A percentile compares a stretch with the other conserved stretches of the same genome.
Evolutionary conservation across 1,140 invertebrate genomes (phyloP).

Genomic region (Metaphire vulgaris): DNA sequence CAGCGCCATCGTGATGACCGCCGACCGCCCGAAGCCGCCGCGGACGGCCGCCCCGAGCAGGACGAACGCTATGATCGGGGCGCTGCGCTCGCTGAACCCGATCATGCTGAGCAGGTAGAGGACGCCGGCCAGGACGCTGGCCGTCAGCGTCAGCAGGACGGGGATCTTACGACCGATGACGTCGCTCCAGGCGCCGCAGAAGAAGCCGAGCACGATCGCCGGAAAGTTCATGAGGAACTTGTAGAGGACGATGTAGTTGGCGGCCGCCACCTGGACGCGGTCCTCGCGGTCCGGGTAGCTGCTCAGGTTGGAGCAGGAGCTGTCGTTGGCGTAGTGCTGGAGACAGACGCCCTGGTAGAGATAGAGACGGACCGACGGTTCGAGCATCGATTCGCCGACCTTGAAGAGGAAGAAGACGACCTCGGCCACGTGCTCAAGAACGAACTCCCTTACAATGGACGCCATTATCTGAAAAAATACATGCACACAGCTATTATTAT

Average conservation of each 20-base stretch:
- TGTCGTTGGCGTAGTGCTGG: slow-evolving; percentile 21
- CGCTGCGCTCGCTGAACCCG: slow-evolving; percentile 21
- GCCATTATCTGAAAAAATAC: not conserved
- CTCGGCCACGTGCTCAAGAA: slow-evolving; percentile 13
- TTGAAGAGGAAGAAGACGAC: slow-evolving; percentile 48
- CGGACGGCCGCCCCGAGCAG: slow-evolving; percentile 40
- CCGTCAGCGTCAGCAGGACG: slow-evolving; percentile 46
- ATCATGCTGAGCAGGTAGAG: slow-evolving; percentile 41
- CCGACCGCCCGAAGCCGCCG: slow-evolving; percentile 47
- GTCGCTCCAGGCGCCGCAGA: slow-evolving; percentile 52
- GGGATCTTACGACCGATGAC: slow-evolving; percentile 36
- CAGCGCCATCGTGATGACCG: slow-evolving; percentile 50
- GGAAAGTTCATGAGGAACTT: slow-evolving; percentile 48
- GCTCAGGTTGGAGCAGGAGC: slow-evolving; percentile 15
- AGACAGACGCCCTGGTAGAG: slow-evolving; percentile 44
- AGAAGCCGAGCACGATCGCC: slow-evolving; percentile 44
- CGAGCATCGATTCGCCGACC: slow-evolving; percentile 47
- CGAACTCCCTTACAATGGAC: not conserved
- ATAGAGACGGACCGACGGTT: slow-evolving; percentile 45
- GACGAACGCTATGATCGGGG: slow-evolving; percentile 33
- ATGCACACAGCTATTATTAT: not conserved
- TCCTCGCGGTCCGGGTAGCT: slow-evolving; percentile 16
- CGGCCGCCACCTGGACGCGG: slow-evolving; percentile 38
- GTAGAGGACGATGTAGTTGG: slow-evolving; percentile 43
- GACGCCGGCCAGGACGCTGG: slow-evolving; percentile 42